These are phyloP conservation scores for Coregonus suidteri DNA, from an alignment of 2,797 vertebrate genomes.

Conservation along the genomic window DNA sequence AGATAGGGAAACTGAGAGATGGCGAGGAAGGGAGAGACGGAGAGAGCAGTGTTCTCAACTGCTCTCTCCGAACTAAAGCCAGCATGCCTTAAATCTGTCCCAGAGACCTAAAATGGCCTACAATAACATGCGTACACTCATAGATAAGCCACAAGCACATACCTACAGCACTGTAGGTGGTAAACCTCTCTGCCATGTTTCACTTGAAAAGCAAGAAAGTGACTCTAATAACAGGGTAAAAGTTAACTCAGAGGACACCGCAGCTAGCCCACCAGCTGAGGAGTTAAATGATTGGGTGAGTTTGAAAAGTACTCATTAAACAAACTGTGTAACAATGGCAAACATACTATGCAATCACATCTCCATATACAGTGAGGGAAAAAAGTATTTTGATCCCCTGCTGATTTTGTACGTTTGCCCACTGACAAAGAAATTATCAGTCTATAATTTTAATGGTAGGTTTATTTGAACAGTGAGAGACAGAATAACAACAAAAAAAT, in stretches of 20 bases:
- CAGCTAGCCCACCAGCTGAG: neutral
- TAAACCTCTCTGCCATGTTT: neutral
- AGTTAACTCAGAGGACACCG: neutral
- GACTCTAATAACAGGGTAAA: neutral
- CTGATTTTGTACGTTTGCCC: no score
- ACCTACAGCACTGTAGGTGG: neutral
- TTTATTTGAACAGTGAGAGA: no score
- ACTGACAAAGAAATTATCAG: no score
- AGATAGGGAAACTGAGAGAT: neutral
- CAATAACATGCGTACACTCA: neutral
- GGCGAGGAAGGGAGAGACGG: no score
- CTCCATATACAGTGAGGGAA: neutral
- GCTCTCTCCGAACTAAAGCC: no score
- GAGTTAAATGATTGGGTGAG: neutral
- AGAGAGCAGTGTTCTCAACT: neutral
- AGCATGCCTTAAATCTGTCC: neutral
- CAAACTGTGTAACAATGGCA: neutral
- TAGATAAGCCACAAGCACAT: neutral
- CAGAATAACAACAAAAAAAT: no score
- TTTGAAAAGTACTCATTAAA: neutral
- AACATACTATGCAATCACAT: neutral
- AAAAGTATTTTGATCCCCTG: no score
- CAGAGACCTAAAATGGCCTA: neutral
- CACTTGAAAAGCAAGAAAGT: neutral
- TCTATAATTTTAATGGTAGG: no score